Evolutionary conservation across 2,797 vertebrate species (phyloP).

Genomic region (Harpagifer antarcticus): DNA sequence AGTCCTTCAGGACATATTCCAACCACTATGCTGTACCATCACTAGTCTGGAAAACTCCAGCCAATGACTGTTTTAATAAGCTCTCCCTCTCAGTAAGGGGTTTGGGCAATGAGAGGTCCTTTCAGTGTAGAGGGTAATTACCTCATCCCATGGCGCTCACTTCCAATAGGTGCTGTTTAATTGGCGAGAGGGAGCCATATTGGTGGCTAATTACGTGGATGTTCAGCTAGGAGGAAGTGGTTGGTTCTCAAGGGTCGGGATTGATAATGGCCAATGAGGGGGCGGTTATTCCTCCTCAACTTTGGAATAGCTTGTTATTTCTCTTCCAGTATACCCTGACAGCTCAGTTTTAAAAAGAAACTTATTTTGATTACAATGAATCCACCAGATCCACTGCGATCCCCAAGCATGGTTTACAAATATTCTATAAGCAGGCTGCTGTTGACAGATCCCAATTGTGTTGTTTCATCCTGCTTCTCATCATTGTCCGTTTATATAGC

Average conservation of each 20-base stretch:
- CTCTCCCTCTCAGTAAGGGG: conserved; percentile 43
- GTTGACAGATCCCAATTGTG: conserved; percentile 55
- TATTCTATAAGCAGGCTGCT: conserved; percentile 15
- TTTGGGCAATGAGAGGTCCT: conserved; percentile 55
- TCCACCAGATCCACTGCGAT: conserved; percentile 23
- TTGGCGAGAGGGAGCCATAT: conserved; percentile 59
- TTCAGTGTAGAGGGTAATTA: conserved; percentile 70
- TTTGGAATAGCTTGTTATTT: conserved; percentile 56
- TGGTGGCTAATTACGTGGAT: conserved; percentile 66
- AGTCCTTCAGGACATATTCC: conserved; percentile 7
- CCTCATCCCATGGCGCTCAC: conserved; percentile 52
- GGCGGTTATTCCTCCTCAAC: conserved; percentile 44
- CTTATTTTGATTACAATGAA: conserved; percentile 61
- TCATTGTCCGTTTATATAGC: conserved; percentile 32
- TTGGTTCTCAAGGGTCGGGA: conserved; percentile 51
- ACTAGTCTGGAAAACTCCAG: conserved; percentile 36
- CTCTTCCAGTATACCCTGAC: conserved; percentile 33
- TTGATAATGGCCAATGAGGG: conserved; percentile 47
- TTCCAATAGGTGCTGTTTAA: conserved; percentile 68
- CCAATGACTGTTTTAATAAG: conserved; percentile 65
- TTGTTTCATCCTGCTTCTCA: conserved; percentile 50
- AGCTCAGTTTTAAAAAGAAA: conserved; percentile 31
- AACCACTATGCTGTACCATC: conserved; percentile 24
- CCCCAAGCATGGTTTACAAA: conserved; percentile 13
- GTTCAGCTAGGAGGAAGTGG: conserved; percentile 52